Evolutionary conservation across 2,888 invertebrate species (phyloP), one percentile per base, ranked within the genome.

Genomic region (Tetrapedia diversipes): DNA sequence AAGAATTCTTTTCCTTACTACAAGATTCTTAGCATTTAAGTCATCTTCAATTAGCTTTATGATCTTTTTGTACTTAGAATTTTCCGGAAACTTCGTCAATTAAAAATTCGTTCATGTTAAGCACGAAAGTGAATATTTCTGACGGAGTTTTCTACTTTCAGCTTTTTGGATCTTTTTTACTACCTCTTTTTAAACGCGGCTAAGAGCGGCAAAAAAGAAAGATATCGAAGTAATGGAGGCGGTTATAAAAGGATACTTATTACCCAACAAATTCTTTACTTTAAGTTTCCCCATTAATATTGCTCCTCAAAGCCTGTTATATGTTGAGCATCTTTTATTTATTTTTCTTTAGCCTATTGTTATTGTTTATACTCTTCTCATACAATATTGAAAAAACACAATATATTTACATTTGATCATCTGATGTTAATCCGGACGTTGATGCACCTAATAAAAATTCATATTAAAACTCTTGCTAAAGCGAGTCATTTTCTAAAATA

Each of bases 221-320:
- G 57, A 59, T 59, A 74, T 39, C 29, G 29, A 43, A 53, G 67
- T 65, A 29, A 53, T 53, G 51, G n/a, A n/a, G 51, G 16, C 11
- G 47, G 10, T 45, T 16, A 53, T 65, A 65, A 59, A 74, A 74
- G 39, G 45, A 45, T 39, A 74, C 45, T 75, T 60, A 72, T 51
- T 70, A 43, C 22, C 4, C 27, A 37, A 45, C 72, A 47, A 49
- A 61, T 73, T 73, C 29, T 14, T 19, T 19, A 19, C 2, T 22
- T 24, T 43, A 64, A 73, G 51, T 65, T 47, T 45, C 32, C 4
- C 39, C 75, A 45, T 75, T 54, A 75, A 65, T 74, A 61, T 64
- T 32, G 19, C 56, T 8, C 14, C 27, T 64, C 63, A 37, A 57
- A 16, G 39, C 19, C 14, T 43, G 43, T 51, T 41, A 34, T 22